Conservation (phyloP, 2,797 vertebrate genomes). For the Coilia nasus region DNA sequence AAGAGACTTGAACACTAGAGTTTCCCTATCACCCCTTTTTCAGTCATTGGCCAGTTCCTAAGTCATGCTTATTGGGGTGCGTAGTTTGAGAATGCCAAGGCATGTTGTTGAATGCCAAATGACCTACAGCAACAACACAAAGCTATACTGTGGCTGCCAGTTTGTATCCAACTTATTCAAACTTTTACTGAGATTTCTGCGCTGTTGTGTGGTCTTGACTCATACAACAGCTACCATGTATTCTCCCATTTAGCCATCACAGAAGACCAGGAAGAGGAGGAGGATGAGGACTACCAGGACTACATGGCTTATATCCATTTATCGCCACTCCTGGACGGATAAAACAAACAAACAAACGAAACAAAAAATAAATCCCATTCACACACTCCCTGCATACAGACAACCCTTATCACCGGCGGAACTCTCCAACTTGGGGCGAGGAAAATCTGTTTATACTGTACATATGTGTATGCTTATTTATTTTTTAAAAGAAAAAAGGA, state of each 20-base stretch:
- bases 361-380: background rate
- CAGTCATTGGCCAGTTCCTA: slow-evolving; percentile 85
- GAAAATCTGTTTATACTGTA: slow-evolving; percentile 98
- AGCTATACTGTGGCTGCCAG: slow-evolving; percentile 76
- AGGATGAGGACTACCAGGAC: slow-evolving; percentile 94
- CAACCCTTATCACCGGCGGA: slow-evolving; percentile 73
- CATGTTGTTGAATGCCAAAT: slow-evolving; percentile 81
- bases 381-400: slow-evolving; percentile 54
- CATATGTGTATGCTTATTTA: slow-evolving; percentile 99
- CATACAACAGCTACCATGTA: slow-evolving; percentile 99
- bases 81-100: slow-evolving; percentile 81
- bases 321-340: slow-evolving; percentile 98
- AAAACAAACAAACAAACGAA: slow-evolving; percentile 63
- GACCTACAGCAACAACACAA: slow-evolving; percentile 72
- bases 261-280: slow-evolving; percentile 95
- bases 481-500: slow-evolving; percentile 93
- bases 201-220: slow-evolving; percentile 96
- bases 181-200: slow-evolving; percentile 88
- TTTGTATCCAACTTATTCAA: slow-evolving; percentile 82
- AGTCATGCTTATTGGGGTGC: slow-evolving; percentile 78
- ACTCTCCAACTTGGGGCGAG: slow-evolving; percentile 82
- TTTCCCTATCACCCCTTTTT: slow-evolving; percentile 76
- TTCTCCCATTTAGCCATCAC: slow-evolving; percentile 99
- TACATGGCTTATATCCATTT: slow-evolving; percentile 93
- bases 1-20: slow-evolving; percentile 89